Conservation (phyloP, 2,113 vertebrate species). For the Bubo scandiacus region DNA sequence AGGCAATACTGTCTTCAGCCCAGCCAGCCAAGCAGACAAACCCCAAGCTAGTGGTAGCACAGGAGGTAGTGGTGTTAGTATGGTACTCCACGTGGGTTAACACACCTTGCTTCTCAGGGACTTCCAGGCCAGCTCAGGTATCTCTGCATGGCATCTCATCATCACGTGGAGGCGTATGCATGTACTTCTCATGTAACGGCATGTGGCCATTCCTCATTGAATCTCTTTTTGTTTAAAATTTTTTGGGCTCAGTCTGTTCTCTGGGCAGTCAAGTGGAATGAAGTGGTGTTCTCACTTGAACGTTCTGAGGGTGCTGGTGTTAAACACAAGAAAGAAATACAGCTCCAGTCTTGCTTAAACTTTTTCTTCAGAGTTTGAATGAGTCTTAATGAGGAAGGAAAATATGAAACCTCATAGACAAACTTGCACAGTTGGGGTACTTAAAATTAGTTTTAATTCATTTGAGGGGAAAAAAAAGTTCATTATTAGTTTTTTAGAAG, state of each 20-base stretch:
- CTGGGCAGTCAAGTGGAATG: background rate
- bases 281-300: background rate
- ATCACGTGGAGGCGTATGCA: background rate
- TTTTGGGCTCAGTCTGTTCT: background rate
- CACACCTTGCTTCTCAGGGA: background rate
- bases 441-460: background rate
- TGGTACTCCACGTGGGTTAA: background rate
- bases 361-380: background rate
- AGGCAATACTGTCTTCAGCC: background rate
- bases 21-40: background rate
- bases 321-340: background rate
- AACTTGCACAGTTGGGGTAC: background rate
- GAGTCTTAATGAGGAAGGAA: background rate
- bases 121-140: conserved; percentile 37
- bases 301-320: background rate
- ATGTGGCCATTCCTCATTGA: background rate
- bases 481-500: background rate
- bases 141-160: conserved; percentile 5
- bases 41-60: background rate
- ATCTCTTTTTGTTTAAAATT: background rate
- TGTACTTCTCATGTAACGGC: background rate
- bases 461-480: background rate
- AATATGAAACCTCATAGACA: background rate
- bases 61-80: background rate
- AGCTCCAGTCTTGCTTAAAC: background rate